Percentiles rank a stretch among this genome's conserved stretches.
These are phyloP conservation scores for Sus scrofa DNA, from an alignment of 2,113 vertebrate genomes.

Conservation along the genomic window T2T-Sscrofa CM000817.6:7710501-7711000, in stretches of 20 bases:
- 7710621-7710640: background rate
- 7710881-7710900: background rate
- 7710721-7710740: background rate
- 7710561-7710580: background rate
- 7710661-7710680: background rate
- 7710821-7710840: background rate
- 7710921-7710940: constrained; percentile 56
- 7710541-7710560: fast-evolving
- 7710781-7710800: background rate
- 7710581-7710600: background rate
- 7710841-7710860: background rate
- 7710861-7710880: background rate
- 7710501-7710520: background rate
- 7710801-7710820: background rate
- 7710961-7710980: fast-evolving
- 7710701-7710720: fast-evolving
- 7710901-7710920: background rate
- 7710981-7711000: background rate
- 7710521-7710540: background rate
- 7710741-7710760: background rate
- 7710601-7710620: background rate
- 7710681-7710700: background rate
- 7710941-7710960: background rate
- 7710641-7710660: background rate
- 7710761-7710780: too few relatives aligned